Evolutionary conservation across 2,888 invertebrate species (phyloP).

Genomic region (Lucinisca nassula): DNA sequence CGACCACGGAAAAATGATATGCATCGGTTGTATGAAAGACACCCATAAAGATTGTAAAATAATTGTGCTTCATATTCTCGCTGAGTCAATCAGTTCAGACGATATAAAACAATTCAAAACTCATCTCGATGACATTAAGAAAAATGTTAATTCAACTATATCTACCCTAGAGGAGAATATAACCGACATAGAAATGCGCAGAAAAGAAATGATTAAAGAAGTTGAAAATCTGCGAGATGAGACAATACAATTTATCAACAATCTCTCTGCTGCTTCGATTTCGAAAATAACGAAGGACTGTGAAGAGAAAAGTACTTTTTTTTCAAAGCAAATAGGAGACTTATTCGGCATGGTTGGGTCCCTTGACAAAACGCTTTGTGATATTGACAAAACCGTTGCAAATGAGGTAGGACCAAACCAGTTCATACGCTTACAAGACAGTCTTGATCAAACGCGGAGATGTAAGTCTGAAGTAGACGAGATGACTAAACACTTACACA

Average conservation of each 20-base stretch:
- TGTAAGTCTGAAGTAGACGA: background rate
- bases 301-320: background rate
- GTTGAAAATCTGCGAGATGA: background rate
- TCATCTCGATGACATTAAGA: background rate
- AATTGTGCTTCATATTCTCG: background rate
- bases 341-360: background rate
- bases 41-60: background rate
- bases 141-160: background rate
- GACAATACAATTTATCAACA: background rate
- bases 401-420: background rate
- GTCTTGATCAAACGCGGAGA: background rate
- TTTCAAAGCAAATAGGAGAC: background rate
- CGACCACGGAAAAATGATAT: background rate
- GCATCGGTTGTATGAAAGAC: background rate
- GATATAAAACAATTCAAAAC: background rate
- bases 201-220: background rate
- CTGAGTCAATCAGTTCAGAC: background rate
- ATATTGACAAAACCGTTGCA: background rate
- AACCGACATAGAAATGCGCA: background rate
- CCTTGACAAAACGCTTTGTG: background rate
- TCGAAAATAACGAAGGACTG: background rate
- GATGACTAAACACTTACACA: background rate
- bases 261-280: background rate
- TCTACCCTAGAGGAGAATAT: background rate
- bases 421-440: background rate